Percentiles rank a stretch among this genome's conserved stretches.
These are phyloP conservation scores for Nasonia longicornis DNA, from an alignment of 1,140 invertebrate species.

Conservation along the genomic window DNA sequence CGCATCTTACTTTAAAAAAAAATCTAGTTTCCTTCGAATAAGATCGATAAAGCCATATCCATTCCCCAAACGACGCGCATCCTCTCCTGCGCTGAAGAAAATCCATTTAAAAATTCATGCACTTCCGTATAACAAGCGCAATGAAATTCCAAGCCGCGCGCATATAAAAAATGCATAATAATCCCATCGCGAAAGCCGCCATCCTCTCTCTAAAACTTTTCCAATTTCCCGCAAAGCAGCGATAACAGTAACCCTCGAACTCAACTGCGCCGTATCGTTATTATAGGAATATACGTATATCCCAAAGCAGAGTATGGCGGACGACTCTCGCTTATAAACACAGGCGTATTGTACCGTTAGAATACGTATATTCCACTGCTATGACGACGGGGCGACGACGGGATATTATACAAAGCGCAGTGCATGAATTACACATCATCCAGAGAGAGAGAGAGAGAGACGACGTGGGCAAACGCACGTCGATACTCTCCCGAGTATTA, in stretches of 20 bases:
- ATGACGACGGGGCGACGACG: background rate
- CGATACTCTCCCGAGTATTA: background rate
- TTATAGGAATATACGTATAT: background rate
- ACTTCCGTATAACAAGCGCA: background rate
- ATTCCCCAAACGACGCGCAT: too few species aligned
- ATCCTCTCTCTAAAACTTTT: background rate
- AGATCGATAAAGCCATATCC: background rate
- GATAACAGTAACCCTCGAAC: background rate
- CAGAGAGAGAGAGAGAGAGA: background rate
- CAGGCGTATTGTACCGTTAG: background rate
- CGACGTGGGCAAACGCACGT: background rate
- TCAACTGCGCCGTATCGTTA: background rate
- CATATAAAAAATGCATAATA: background rate
- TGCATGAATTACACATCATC: background rate
- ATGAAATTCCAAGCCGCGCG: background rate
- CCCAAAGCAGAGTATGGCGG: too few species aligned
- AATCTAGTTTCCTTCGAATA: background rate
- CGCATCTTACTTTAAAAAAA: background rate
- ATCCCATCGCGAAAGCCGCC: background rate
- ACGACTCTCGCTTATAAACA: background rate
- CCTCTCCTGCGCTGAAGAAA: background rate
- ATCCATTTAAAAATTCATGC: background rate
- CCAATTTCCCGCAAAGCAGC: background rate
- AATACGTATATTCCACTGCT: background rate
- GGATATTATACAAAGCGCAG: background rate